These are phyloP conservation scores for Aplidium turbinatum DNA, from an alignment of 23 tunicate genomes.

Conservation along the genomic window DNA sequence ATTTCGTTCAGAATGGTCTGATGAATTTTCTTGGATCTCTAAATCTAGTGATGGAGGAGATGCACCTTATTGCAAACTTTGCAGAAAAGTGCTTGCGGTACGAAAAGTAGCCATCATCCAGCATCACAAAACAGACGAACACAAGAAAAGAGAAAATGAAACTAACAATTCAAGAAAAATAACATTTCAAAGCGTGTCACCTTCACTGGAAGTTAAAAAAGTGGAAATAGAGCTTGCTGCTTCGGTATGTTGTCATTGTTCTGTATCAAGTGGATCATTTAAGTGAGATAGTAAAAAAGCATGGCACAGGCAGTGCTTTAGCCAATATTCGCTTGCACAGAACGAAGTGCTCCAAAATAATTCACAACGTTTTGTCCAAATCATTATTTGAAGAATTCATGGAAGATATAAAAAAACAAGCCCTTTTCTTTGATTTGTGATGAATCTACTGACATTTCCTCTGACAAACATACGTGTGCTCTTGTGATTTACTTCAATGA, in stretches of 20 bases:
- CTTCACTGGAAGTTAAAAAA: too few relatives aligned
- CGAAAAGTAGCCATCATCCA: too few relatives aligned
- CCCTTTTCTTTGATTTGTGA: slow-evolving; percentile 10
- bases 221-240: slow-evolving; percentile 8
- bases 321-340: neutral
- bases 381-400: neutral
- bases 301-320: slow-evolving; percentile 4
- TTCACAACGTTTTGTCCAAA: slow-evolving; percentile 6
- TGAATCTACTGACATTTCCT: slow-evolving; percentile 1
- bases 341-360: slow-evolving; percentile 14
- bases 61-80: too few relatives aligned
- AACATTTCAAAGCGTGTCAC: too few relatives aligned
- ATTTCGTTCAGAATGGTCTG: too few relatives aligned
- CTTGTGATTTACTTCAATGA: neutral
- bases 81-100: too few relatives aligned
- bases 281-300: neutral
- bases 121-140: too few relatives aligned
- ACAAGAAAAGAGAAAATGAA: too few relatives aligned
- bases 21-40: too few relatives aligned
- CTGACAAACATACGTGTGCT: neutral
- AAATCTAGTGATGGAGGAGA: too few relatives aligned
- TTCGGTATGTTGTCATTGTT: slow-evolving; percentile 1
- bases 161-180: too few relatives aligned
- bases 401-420: slow-evolving; percentile 5
- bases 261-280: slow-evolving; percentile 5